Conservation (phyloP, 2,113 vertebrate genomes). For the Ammodytes dubius region DNA sequence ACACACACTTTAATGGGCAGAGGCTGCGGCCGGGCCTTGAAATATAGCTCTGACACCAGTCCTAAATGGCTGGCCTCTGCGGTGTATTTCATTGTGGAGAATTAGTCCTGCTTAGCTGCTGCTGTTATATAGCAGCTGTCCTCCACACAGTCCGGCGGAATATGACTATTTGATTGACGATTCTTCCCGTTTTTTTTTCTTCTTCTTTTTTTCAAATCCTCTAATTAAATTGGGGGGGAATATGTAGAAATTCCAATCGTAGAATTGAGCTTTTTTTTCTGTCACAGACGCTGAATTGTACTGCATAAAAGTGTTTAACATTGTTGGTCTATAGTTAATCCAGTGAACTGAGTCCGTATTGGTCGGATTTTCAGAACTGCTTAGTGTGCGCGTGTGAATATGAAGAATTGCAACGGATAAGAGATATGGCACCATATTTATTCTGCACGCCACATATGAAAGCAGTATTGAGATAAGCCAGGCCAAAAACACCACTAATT, state of each 20-base stretch:
- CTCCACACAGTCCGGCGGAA: constrained; percentile 43
- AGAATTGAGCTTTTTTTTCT: constrained; percentile 31
- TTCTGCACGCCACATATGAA: too few species aligned
- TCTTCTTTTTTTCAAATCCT: constrained; percentile 4
- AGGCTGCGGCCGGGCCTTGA: constrained; percentile 76
- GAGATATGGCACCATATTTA: constrained; percentile 24
- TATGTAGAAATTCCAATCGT: constrained; percentile 13
- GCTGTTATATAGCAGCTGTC: constrained; percentile 73
- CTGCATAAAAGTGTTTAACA: constrained; percentile 60
- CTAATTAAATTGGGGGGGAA: constrained; percentile 32
- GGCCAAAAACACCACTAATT: constrained; percentile 62
- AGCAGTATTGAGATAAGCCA: constrained; percentile 45
- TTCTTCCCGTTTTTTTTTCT: constrained; percentile 17
- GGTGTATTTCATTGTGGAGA: constrained; percentile 79
- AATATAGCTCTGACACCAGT: constrained; percentile 80
- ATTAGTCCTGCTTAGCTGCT: constrained; percentile 80
- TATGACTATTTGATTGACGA: constrained; percentile 62
- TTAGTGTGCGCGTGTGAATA: constrained; percentile 57
- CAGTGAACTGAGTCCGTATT: constrained; percentile 42
- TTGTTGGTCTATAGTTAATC: constrained; percentile 78
- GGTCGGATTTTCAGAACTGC: constrained; percentile 48
- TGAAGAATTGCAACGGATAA: constrained; percentile 68
- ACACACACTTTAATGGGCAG: constrained; percentile 79
- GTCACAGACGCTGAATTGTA: constrained; percentile 26
- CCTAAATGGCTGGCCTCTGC: constrained; percentile 75